Base-by-base conservation (phyloP, 2,113 vertebrate species). In the Rousettus leschenaultii region DNA sequence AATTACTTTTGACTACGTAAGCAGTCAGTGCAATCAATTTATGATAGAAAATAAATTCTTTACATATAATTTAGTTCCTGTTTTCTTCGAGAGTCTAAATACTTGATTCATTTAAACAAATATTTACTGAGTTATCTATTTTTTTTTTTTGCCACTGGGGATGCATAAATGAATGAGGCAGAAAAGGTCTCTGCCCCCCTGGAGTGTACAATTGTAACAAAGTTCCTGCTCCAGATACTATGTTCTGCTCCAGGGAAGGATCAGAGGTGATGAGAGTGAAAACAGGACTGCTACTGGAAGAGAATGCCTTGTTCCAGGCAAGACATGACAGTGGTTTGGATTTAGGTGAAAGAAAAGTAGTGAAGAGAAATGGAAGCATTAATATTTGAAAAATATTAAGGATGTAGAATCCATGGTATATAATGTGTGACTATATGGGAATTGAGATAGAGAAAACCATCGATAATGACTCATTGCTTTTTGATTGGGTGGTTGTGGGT, bases 11-110 rank as follows among this genome's bases (percentile, higher is more conserved):
- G 53, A 79, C 18, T 73, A 55, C 51, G n/a, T 91, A 89, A 91
- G 33, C 12, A 93, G 33, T 28, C 66, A 59, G 51, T 88, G 30
- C 15, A 71, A 59, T 73, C 35, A 85, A 82, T 83, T 95, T 55
- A 45, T 73, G 28, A 83, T 19, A 83, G 61, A 91, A 94, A 83
- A 45, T 55, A 65, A 75, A 71, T 88, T 70, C 30, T 70, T 95
- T 78, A 73, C 33, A 35, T 55, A 82, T 85, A 93, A 79, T 65
- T 89, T 73, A 73, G 73, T 48, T 40, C n/a, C 40, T 89, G 4
- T 73, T 95, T 95, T 94, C 40, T 86, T n/a, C 84, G 57, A 75
- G 26, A 92, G 48, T 48, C 24, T 59, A 93, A 89, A 73, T 45
- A 15, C 10, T 84, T 79, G 53, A 86, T 68, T 92, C 45, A 86